Evolutionary conservation across 1,140 invertebrate species (phyloP), one percentile per base, ranked within the genome.

Genomic region (Harlomillsia oculata): DNA sequence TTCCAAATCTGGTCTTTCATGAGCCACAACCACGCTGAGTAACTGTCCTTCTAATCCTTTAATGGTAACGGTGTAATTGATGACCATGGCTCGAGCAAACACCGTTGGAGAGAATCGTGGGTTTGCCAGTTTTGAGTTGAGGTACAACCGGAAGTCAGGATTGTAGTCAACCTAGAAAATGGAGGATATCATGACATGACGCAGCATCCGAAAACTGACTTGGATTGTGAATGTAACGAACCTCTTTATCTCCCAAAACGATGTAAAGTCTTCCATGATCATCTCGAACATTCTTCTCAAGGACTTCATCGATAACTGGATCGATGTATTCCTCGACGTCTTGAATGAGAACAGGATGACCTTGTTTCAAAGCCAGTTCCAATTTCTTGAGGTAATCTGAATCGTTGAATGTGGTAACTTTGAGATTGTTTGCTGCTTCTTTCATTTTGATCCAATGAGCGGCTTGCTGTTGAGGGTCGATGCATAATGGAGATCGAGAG

Each of bases 321-420:
- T 94, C 89, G 36, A 93, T 87, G 66, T 89, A 89, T 64, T 92
- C 87, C 69, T 87, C 85, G 6, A 91, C 85, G 70, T 93, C 87
- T 76, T 91, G 82, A 68, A 94, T 88, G 0, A 93, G 67, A 30
- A 93, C 79, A 1, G 89, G 84, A 50, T 82, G 80, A 2, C 90
- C 90, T 69, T 89, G 89, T 68, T 86, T 87, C 30, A 94, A 84
- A 0, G 87, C 82, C 72, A 89, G 81, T 74, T 94, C 87, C 9
- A 94, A 69, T 61, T 88, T 83, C 66, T 89, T 85, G 3, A 91
- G 68, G 72, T 89, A 93, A 67, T 93, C 86, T 0, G 73, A 65
- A 70, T 93, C 89, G 65, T 81, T 83, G 67, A 91, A 91, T 1
- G 84, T 85, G 13, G 89, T 69, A 11, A 84, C 76, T 71, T 89